phyloP scores from a whole-genome alignment of 2,113 vertebrate species.

The Kryptolebias marmoratus region DNA sequence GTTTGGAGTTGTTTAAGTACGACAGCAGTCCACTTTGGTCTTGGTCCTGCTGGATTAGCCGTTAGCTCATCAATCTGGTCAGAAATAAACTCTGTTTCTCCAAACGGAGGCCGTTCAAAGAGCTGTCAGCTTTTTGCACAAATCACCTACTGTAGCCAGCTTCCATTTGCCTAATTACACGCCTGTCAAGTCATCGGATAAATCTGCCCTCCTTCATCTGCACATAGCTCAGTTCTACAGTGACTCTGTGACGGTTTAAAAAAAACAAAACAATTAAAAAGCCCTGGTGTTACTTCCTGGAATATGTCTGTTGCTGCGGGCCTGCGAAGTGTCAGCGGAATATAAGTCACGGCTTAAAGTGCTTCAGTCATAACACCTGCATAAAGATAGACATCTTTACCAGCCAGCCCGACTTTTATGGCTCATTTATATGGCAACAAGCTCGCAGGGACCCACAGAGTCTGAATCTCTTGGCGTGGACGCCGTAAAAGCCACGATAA shows the following conservation, averaged over 20 bases:
- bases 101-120: too few species aligned
- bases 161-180: constrained; percentile 53
- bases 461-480: constrained; percentile 45
- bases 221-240: constrained; percentile 4
- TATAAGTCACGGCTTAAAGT: constrained; percentile 61
- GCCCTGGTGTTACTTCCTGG: constrained; percentile 22
- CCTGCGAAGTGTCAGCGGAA: constrained; percentile 62
- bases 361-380: constrained; percentile 80
- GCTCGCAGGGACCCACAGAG: constrained; percentile 50
- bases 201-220: constrained; percentile 21
- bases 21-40: too few species aligned
- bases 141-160: constrained; percentile 14
- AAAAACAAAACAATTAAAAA: too few species aligned
- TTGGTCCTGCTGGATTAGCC: too few species aligned
- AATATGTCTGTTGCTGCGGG: constrained; percentile 38
- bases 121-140: neutral
- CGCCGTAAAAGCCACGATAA: constrained; percentile 61
- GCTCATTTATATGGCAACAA: constrained; percentile 78
- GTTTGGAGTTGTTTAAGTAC: too few species aligned
- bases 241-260: constrained; percentile 6
- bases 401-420: constrained; percentile 72
- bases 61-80: too few species aligned
- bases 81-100: too few species aligned
- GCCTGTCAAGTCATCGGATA: constrained; percentile 31
- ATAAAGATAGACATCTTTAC: constrained; percentile 81